These are phyloP conservation scores for Halichondria panicea DNA, from an alignment of 37 sponge, comb jelly and placozoan genomes.

Conservation along the genomic window DNA sequence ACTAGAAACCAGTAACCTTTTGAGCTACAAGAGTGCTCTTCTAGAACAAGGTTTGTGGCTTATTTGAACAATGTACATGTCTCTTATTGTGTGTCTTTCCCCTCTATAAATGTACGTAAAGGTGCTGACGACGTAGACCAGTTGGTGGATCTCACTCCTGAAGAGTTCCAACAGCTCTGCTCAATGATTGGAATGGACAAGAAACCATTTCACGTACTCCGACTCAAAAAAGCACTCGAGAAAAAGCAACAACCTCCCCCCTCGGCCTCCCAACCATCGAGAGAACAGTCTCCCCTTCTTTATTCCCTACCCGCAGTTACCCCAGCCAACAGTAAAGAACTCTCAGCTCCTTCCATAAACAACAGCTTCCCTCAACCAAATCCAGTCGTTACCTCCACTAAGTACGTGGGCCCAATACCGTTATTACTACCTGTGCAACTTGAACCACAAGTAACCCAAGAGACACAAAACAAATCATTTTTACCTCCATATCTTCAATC, in stretches of 20 bases:
- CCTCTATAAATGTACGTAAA: not conserved
- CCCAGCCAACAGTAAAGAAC: no score
- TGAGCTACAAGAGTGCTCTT: conserved; percentile 48
- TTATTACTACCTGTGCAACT: not conserved
- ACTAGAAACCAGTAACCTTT: conserved; percentile 59
- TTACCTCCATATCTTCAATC: no score
- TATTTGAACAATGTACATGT: not conserved
- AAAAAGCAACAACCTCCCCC: conserved; percentile 9
- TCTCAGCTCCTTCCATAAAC: no score
- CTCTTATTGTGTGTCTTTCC: no score
- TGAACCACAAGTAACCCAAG: no score
- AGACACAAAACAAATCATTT: no score
- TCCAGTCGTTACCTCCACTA: not conserved
- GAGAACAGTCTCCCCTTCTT: not conserved
- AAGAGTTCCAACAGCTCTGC: conserved; percentile 49
- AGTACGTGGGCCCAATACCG: not conserved
- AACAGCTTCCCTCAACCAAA: not conserved
- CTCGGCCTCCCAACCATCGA: not conserved
- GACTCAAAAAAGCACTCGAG: conserved; percentile 65
- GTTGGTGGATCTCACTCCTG: conserved; percentile 49
- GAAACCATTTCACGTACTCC: conserved; percentile 74
- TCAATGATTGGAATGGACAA: conserved; percentile 58
- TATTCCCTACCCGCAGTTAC: not conserved
- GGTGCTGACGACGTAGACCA: conserved; percentile 83
- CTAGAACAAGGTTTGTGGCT: conserved; percentile 55